phyloP scores from a whole-genome alignment of 2,797 vertebrate species.

The Centroberyx gerrardi region DNA sequence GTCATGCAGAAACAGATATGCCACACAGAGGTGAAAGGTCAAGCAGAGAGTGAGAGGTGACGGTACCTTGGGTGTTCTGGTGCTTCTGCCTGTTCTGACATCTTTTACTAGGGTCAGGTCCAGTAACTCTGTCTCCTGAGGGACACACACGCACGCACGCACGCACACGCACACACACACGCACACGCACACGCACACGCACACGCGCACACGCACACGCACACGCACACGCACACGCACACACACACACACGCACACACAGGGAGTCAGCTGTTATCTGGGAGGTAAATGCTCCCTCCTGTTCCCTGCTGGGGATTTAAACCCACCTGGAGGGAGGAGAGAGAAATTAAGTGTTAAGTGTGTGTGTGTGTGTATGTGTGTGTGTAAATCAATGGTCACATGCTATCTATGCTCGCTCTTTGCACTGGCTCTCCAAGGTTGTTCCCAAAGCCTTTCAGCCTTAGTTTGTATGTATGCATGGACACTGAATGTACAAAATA shows the following conservation, averaged over 20 bases:
- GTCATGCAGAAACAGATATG: neutral
- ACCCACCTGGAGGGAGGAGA: constrained; percentile 38
- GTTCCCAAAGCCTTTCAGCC: too few relatives aligned
- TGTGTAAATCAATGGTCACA: neutral
- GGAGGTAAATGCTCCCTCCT: constrained; percentile 51
- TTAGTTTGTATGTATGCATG: too few relatives aligned
- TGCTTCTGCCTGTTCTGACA: constrained; percentile 82
- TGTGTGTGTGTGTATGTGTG: constrained; percentile 4
- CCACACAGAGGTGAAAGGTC: constrained; percentile 2
- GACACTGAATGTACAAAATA: too few relatives aligned
- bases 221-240: constrained; percentile 10
- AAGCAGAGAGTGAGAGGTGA: neutral
- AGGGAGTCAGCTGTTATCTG: constrained; percentile 35
- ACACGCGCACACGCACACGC: constrained; percentile 24
- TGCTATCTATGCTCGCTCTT: neutral
- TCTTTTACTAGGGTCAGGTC: constrained; percentile 83
- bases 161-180: constrained; percentile 15
- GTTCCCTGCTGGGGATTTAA: constrained; percentile 55
- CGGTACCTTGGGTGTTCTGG: constrained; percentile 82
- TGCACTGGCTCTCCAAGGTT: neutral
- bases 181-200: constrained; percentile 6
- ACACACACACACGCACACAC: constrained; percentile 30
- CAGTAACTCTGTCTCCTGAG: constrained; percentile 81
- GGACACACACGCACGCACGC: constrained; percentile 15
- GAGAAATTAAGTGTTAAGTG: too few relatives aligned